Conservation (phyloP, 2,888 invertebrate species). For the Acleris laterana region DNA sequence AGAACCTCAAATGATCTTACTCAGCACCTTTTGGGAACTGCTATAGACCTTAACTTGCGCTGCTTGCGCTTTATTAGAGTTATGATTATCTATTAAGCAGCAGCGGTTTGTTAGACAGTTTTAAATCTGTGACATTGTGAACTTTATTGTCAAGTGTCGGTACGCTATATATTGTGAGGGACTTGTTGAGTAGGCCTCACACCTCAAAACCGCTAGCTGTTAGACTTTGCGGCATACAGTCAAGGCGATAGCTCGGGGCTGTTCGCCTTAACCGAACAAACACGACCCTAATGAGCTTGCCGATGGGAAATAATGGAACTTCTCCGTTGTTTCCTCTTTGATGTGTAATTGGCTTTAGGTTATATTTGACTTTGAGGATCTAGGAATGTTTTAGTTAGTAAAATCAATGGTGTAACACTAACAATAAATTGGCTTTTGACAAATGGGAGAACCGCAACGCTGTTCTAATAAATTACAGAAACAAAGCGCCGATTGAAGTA, state of each 20-base stretch:
- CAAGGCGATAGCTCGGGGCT: slow-evolving; percentile 17
- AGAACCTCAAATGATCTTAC: not conserved
- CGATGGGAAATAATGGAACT: slow-evolving; percentile 39
- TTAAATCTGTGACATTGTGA: no score
- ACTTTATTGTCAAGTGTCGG: no score
- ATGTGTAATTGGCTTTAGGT: slow-evolving; percentile 36
- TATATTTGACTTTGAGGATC: slow-evolving; percentile 25
- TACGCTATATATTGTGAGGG: no score
- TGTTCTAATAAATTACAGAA: no score
- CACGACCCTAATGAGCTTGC: slow-evolving; percentile 41
- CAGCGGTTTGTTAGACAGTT: no score
- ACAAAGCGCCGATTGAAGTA: no score
- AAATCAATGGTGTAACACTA: not conserved
- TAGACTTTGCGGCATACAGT: not conserved
- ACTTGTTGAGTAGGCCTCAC: no score
- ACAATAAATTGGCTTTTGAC: not conserved
- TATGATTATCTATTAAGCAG: no score
- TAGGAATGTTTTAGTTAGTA: slow-evolving; percentile 13
- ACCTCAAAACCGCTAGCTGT: slow-evolving; percentile 3
- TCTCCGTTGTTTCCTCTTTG: slow-evolving; percentile 36
- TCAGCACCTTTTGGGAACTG: not conserved
- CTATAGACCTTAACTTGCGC: not conserved
- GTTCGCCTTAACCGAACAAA: slow-evolving; percentile 41
- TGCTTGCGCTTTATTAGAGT: no score
- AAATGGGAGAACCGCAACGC: no score